Evolutionary conservation across 2,113 vertebrate species (phyloP), one percentile per base, ranked within the genome.

Genomic region (Pachycephala philippinensis): DNA sequence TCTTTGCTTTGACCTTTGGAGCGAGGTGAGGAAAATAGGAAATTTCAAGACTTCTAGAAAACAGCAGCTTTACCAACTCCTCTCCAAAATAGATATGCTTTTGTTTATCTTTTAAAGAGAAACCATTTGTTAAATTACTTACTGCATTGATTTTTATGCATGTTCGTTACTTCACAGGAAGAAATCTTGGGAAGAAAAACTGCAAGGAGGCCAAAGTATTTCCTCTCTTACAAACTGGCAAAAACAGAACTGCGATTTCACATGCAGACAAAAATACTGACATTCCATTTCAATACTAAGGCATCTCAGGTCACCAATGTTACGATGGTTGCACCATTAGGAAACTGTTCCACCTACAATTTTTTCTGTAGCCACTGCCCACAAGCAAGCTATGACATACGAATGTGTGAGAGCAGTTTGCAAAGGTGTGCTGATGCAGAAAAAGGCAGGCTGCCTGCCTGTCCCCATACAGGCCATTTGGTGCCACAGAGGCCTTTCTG

Each of bases 401-500:
- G 13, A 49, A 39, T 9, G 10, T 2, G 15, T 18, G 37, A n/a
- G n/a, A 59, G 39, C 21, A 40, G 20, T 52, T 72, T 68, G 31
- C n/a, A 45, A 45, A 53, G 54, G 19, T 1, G 31, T 27, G 30
- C 21, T 35, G 23, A 16, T 26, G n/a, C 26, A 56, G 60, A 21
- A 17, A 31, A 66, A 19, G 35, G 11, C 35, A 74, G 45, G 39
- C 35, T 64, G 42, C 18, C 33, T 71, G 21, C n/a, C 57, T 42
- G 49, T 22, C 20, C 47, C 35, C 8, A 0, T 7, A 13, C 20
- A 60, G 22, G 39, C 18, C 20, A 1, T 20, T 11, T 3, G 3
- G 8, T 44, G n/a, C 23, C 47, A 68, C 35, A n/a, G 28, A 31
- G 28, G 16, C 39, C 10, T 50, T 64, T 21, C 61, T 66, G 31